Evolutionary conservation across 1,140 invertebrate genomes (phyloP).

Genomic region (Ostrea denselamellosa): DNA sequence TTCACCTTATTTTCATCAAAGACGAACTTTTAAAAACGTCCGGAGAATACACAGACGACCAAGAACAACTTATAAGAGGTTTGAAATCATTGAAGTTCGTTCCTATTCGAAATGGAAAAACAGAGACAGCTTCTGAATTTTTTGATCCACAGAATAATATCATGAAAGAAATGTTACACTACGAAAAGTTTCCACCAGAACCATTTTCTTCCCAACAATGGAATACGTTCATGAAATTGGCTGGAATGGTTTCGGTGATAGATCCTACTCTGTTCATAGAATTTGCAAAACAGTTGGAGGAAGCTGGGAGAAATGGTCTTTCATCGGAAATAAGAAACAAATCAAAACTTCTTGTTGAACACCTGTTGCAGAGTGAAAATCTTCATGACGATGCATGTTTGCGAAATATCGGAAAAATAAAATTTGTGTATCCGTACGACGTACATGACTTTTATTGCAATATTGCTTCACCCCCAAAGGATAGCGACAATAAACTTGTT

Average conservation of each 20-base stretch:
- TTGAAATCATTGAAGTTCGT: background rate
- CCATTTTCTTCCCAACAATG: background rate
- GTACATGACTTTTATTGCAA: background rate
- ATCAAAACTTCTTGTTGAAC: slow-evolving; percentile 2
- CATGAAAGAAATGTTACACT: background rate
- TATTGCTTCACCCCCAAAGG: background rate
- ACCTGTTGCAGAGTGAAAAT: background rate
- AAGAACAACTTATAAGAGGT: background rate
- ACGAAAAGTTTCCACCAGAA: slow-evolving; percentile 10
- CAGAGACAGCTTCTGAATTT: background rate
- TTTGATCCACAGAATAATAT: background rate
- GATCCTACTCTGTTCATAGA: background rate
- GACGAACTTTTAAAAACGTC: background rate
- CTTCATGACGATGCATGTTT: background rate
- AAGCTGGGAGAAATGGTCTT: background rate
- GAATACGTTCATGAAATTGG: background rate
- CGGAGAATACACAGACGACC: background rate
- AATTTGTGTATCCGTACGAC: background rate
- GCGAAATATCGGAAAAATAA: background rate
- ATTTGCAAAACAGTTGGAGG: background rate
- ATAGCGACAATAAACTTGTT: background rate
- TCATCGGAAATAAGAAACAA: background rate
- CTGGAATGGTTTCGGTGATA: background rate
- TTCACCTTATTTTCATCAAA: background rate
- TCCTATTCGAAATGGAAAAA: background rate